These are phyloP conservation scores for Bombus waltoni DNA, from an alignment of 1,140 invertebrate genomes.

Conservation along the genomic window DNA sequence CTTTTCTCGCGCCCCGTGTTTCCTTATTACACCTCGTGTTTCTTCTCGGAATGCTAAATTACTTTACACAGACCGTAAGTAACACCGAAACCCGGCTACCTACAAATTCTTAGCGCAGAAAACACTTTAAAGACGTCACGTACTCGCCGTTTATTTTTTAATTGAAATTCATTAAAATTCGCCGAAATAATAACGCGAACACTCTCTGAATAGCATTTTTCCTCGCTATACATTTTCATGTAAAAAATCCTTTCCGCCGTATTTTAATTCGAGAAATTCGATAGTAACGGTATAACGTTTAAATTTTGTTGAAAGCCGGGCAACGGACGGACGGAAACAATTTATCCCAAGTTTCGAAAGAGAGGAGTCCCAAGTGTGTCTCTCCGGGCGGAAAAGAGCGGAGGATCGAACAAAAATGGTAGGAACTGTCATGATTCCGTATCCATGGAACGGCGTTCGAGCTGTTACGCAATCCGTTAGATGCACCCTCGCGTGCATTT, in stretches of 20 bases:
- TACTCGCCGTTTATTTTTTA: not conserved
- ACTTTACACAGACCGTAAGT: not conserved
- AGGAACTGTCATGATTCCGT: slow-evolving; percentile 31
- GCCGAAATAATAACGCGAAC: not conserved
- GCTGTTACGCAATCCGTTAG: slow-evolving; percentile 46
- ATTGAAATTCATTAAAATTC: not conserved
- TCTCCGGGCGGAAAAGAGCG: not conserved
- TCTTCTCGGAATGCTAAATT: slow-evolving; percentile 11
- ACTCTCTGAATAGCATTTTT: not conserved
- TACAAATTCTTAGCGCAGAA: too few species aligned
- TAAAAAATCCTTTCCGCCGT: not conserved
- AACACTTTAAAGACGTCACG: not conserved
- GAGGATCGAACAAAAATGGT: not conserved
- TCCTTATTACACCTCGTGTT: slow-evolving; percentile 7
- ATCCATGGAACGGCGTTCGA: not conserved
- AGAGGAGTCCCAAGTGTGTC: not conserved
- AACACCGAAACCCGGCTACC: too few species aligned
- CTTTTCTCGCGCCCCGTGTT: not conserved
- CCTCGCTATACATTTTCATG: too few species aligned
- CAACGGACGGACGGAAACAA: not conserved
- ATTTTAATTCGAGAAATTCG: not conserved
- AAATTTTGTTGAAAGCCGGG: slow-evolving; percentile 6
- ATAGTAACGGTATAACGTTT: not conserved
- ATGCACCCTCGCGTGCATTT: slow-evolving; percentile 48
- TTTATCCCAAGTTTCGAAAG: slow-evolving; percentile 11